These are phyloP conservation scores for Herpailurus yagouaroundi DNA, from an alignment of 2,113 vertebrate genomes.

Conservation along the genomic window DNA sequence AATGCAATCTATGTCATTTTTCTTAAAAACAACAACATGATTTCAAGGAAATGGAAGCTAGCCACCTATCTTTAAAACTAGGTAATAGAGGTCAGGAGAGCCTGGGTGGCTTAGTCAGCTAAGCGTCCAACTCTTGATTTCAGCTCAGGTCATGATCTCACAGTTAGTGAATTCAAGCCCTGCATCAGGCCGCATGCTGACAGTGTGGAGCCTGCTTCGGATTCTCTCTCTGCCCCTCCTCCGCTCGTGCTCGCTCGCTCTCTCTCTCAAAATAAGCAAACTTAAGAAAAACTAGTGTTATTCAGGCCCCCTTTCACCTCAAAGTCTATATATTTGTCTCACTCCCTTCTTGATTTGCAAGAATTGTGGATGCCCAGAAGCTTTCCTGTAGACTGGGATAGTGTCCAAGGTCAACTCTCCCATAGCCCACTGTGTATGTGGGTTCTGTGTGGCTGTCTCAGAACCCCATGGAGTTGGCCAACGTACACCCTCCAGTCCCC, in stretches of 20 bases:
- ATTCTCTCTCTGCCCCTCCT: too few relatives aligned
- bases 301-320: background rate
- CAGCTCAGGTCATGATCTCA: too few relatives aligned
- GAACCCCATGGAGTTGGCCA: background rate
- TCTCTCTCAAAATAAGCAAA: too few relatives aligned
- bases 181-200: too few relatives aligned
- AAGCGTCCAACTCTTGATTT: too few relatives aligned
- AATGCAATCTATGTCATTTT: background rate
- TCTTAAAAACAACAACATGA: background rate
- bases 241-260: too few relatives aligned
- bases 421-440: background rate
- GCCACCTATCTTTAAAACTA: background rate
- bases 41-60: slow-evolving; percentile 26
- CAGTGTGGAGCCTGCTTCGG: too few relatives aligned
- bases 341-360: background rate
- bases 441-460: background rate
- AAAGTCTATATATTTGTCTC: background rate
- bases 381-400: background rate
- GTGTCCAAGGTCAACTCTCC: background rate
- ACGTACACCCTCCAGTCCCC: background rate
- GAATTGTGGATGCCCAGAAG: background rate
- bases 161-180: too few relatives aligned
- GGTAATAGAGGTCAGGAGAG: background rate
- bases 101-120: too few relatives aligned
- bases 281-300: too few relatives aligned